Conservation (phyloP, 2,797 vertebrate genomes). For the Tragopan temminckii region DNA sequence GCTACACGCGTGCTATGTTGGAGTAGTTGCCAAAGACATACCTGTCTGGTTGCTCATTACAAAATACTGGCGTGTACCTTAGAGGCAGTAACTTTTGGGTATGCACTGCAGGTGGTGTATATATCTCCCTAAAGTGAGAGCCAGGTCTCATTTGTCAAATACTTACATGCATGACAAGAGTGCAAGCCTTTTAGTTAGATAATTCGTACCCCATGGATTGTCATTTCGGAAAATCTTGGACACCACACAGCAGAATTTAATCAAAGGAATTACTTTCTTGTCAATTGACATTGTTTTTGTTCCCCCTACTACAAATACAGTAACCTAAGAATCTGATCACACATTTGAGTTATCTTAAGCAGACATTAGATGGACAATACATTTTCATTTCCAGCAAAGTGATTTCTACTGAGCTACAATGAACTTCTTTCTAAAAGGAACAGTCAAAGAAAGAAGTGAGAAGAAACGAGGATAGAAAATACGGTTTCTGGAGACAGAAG, state of each 20-base stretch:
- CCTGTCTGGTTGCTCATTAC: not conserved
- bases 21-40: not conserved
- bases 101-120: slow-evolving; percentile 2
- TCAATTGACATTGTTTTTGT: not conserved
- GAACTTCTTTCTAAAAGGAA: not conserved
- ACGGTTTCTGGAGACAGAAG: not conserved
- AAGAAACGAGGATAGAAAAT: not conserved
- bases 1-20: not conserved
- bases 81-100: not conserved
- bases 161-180: slow-evolving; percentile 25
- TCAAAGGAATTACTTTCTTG: not conserved
- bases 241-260: not conserved
- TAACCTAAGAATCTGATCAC: not conserved
- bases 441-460: not conserved
- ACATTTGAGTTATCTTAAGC: not conserved
- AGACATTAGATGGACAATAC: not conserved
- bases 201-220: not conserved
- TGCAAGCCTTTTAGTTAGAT: not conserved
- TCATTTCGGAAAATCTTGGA: not conserved
- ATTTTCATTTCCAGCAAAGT: not conserved
- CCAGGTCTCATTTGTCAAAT: slow-evolving; percentile 17
- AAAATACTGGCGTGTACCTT: not conserved
- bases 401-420: not conserved
- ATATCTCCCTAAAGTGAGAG: not conserved
- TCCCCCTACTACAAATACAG: not conserved